These are phyloP conservation scores for Ochotona curzoniae DNA, from an alignment of 2,113 vertebrate species.

Conservation along the genomic window DNA sequence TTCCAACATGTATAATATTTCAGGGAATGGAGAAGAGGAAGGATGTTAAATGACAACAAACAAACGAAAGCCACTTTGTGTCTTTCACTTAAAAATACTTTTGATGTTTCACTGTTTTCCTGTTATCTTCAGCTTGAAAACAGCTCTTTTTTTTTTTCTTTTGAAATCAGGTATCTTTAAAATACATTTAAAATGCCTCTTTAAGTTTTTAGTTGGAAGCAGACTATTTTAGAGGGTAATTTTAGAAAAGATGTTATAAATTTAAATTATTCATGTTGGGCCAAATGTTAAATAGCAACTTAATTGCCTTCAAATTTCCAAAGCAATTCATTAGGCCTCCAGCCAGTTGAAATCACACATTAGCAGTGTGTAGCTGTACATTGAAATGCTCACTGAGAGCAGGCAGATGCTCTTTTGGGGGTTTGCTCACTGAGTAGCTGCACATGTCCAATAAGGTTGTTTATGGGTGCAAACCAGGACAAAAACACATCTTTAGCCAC, in stretches of 20 bases:
- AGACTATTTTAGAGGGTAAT: conserved; percentile 58
- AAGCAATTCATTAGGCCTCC: conserved; percentile 69
- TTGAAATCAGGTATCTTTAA: not conserved
- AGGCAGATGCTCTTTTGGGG: not conserved
- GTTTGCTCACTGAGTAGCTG: not conserved
- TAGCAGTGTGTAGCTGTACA: not conserved
- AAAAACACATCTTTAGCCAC: not conserved
- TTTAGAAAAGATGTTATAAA: conserved; percentile 60
- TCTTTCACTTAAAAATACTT: conserved; percentile 36
- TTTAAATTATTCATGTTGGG: conserved; percentile 67
- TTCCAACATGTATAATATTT: fast-evolving
- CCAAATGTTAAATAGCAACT: conserved; percentile 76
- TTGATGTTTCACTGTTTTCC: not conserved
- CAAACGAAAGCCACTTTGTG: not conserved
- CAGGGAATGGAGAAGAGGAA: not conserved
- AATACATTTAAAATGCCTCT: not conserved
- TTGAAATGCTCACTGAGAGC: not conserved
- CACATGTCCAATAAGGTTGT: not conserved
- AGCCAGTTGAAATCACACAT: conserved; percentile 59
- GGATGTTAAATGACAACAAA: not conserved
- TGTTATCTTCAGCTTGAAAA: not conserved
- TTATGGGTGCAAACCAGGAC: not conserved
- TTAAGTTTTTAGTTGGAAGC: conserved; percentile 66
- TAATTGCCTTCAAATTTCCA: conserved; percentile 77
- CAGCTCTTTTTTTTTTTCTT: not conserved